Base-by-base conservation (phyloP, 2,113 vertebrate genomes). In the Azemiops feae region DNA sequence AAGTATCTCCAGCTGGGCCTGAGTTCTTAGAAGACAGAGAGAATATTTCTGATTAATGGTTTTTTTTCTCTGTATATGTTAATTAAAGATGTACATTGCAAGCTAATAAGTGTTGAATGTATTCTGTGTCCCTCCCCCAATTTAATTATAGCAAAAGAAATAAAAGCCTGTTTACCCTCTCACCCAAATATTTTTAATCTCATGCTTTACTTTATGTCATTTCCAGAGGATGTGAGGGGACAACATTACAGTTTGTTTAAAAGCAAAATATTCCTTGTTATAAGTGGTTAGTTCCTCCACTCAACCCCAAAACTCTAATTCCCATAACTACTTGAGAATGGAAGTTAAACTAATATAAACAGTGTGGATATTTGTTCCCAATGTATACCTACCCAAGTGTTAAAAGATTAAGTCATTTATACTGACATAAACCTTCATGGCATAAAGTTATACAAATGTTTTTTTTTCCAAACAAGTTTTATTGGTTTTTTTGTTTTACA, bases 31-130 rank as follows among this genome's bases (percentile, higher is more conserved):
- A 95, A 92, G n/a, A 93, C 30, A 94, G 64, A 58, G 45, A 52
- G 39, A 39, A 53, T 96, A 86, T 89, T 94, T 95, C 93, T 93
- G 89, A 95, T 93, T 93, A 96, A 94, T 89, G 93, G 90, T 64
- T 95, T 5, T 96, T 95, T 88, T 95, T 74, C 93, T 91, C 93
- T 27, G 92, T 60, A 10, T 60, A 10, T 60, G 27, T 90, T 94
- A 96, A 95, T 95, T 96, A 93, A 58, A 93, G 20, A 14, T 69
- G 18, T 52, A 89, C 52, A 90, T 93, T 92, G 30, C 5, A 91
- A 91, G 85, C 55, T 43, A 53, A 57, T 4, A 90, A 90, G 34
- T 43, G 45, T 43, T 27, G 34, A 55, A 22, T 3, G 2, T 57
- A 39, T 16, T 57, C 90, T 16, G 34, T 5, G 39, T 85, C 14